Evolutionary conservation across 1,140 invertebrate genomes (phyloP), one percentile per base, ranked within the genome.

Genomic region (Drosophila fuyamai): DNA sequence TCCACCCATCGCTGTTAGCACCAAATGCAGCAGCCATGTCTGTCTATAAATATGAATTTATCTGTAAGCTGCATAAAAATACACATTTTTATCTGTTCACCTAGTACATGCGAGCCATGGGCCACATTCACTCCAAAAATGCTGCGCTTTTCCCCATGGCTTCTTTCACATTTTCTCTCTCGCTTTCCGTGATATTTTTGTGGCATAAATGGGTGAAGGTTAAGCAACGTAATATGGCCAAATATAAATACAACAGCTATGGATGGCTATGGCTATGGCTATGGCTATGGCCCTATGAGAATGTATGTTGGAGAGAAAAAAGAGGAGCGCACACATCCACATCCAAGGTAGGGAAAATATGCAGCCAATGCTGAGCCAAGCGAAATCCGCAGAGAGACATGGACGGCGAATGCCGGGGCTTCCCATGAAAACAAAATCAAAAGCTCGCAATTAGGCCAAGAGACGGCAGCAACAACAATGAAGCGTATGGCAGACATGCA

Each of bases 391-490:
- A 36, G 63, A 38, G 48, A 29, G 27, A 66, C 14, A 14, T 47
- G 27, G 41, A 53, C 29, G 9, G 29, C 41, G 63, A 60, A 59
- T 48, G 51, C 66, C 51, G 61, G 48, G 23, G 65, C 72, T 71
- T 59, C 60, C 61, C 77, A 80, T 74, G 80, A 88, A 86, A 89
- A 89, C 80, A 81, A 89, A 88, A 84, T 88, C 76, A 84, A 81
- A 89, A 89, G 84, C 84, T 63, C 77, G 78, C 76, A 88, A 88
- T 88, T 88, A 88, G 84, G 84, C 84, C 84, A 88, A 84, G 76
- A 78, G 80, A 80, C 62, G 54, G 36, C 56, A 48, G 43, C 71
- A 53, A 14, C 38, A 43, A 27, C 54, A 32, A 32, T 32, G 29
- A 32, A 32, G 29, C 29, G 29, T 32, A 32, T 32, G 29, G 29